Conservation (phyloP, 2,113 vertebrate species). For the Diphyllodes magnificus region DNA sequence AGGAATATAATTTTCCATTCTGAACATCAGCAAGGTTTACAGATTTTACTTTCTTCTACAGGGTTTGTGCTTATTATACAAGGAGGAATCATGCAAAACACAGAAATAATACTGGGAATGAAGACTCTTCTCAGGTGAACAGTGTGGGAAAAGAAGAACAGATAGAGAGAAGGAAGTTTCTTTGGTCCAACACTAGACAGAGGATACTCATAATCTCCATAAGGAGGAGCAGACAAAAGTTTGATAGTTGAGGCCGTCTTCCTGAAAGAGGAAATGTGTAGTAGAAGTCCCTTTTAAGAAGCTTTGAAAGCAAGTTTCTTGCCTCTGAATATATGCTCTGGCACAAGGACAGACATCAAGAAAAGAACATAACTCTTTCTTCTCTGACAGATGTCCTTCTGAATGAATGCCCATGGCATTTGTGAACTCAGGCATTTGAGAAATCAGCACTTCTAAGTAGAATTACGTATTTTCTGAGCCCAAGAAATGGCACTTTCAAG, state of each 20-base stretch:
- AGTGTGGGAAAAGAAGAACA: not conserved
- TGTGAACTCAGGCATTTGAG: not conserved
- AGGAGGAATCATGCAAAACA: not conserved
- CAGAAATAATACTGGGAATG: not conserved
- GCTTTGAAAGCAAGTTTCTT: not conserved
- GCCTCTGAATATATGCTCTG: not conserved
- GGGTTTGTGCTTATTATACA: not conserved
- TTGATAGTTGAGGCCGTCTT: not conserved
- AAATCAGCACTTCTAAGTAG: not conserved
- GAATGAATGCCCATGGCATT: not conserved
- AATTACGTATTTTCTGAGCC: not conserved
- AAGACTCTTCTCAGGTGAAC: not conserved
- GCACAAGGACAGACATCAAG: not conserved
- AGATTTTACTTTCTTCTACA: not conserved
- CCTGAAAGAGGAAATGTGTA: not conserved
- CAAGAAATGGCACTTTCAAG: not conserved
- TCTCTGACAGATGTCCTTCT: constrained; percentile 22
- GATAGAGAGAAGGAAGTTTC: not conserved
- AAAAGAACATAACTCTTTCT: not conserved
- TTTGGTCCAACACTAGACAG: not conserved
- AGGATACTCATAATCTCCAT: not conserved
- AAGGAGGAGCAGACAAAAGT: not conserved
- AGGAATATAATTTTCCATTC: not conserved
- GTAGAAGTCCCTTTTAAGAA: not conserved
- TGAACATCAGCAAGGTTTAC: not conserved